Percentiles rank a stretch among this genome's conserved stretches.
These are phyloP conservation scores for Rhamphomyia laevipes DNA, from an alignment of 2,888 invertebrate species.

Conservation along the genomic window DNA sequence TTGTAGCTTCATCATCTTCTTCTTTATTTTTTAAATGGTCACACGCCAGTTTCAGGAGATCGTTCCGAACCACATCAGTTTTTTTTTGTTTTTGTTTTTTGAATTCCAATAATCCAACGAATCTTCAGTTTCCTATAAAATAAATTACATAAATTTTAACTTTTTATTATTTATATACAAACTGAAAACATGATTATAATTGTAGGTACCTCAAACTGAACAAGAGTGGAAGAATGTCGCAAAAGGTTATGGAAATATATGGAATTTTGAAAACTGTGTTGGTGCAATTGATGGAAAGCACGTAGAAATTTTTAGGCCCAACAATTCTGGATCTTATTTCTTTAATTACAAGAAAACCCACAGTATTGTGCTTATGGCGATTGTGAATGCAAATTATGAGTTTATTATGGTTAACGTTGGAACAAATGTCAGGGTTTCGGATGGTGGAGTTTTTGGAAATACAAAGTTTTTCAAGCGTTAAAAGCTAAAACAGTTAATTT, in stretches of 20 bases:
- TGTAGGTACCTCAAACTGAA: conserved; percentile 6
- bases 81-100: too few relatives aligned
- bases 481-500: conserved; percentile 7
- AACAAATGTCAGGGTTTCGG: conserved; percentile 11
- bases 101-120: too few relatives aligned
- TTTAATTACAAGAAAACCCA: conserved; percentile 12
- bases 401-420: conserved; percentile 9
- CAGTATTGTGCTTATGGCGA: conserved; percentile 12
- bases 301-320: conserved; percentile 8
- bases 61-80: too few relatives aligned
- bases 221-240: conserved; percentile 4
- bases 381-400: conserved; percentile 11
- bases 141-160: too few relatives aligned
- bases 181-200: background rate
- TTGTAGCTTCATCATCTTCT: too few relatives aligned
- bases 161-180: too few relatives aligned
- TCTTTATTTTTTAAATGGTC: too few relatives aligned
- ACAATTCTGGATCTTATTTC: conserved; percentile 8
- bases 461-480: conserved; percentile 6
- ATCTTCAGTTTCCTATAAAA: too few relatives aligned
- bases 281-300: conserved; percentile 12
- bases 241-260: conserved; percentile 2
- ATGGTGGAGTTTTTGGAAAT: conserved; percentile 10
- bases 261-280: conserved; percentile 11
- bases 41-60: too few relatives aligned